These are phyloP conservation scores for Syrista parreyssii DNA, from an alignment of 2,888 invertebrate species.

Conservation along the genomic window DNA sequence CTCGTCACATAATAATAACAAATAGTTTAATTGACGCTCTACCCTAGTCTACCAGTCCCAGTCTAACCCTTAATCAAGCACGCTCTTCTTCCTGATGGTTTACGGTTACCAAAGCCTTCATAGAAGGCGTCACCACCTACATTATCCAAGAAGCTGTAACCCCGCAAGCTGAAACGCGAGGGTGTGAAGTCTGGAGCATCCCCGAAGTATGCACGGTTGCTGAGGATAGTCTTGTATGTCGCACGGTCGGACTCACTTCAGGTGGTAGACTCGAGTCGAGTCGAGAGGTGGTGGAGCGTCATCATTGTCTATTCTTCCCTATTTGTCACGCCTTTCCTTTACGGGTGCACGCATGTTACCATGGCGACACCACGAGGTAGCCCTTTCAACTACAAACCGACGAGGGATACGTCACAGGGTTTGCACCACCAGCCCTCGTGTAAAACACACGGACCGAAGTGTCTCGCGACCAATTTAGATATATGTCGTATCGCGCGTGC, in stretches of 20 bases:
- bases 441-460: not conserved
- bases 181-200: slow-evolving; percentile 35
- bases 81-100: not conserved
- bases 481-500: not conserved
- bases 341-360: slow-evolving; percentile 45
- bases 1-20: not conserved
- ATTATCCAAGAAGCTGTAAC: not conserved
- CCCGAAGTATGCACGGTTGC: slow-evolving; percentile 39
- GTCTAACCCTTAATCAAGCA: not conserved
- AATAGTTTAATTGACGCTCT: not conserved
- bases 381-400: not conserved
- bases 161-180: slow-evolving; percentile 7
- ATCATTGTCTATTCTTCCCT: slow-evolving; percentile 58
- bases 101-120: not conserved
- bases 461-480: not conserved
- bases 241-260: slow-evolving; percentile 18
- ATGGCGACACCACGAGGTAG: slow-evolving; percentile 34
- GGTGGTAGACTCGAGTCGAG: slow-evolving; percentile 1
- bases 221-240: slow-evolving; percentile 31
- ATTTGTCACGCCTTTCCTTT: slow-evolving; percentile 54
- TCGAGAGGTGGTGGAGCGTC: slow-evolving; percentile 33
- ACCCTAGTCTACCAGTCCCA: not conserved
- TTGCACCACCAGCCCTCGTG: not conserved
- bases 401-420: not conserved
- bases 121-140: not conserved